Conservation (phyloP, 2,797 vertebrate species). For the Staurois parvus region DNA sequence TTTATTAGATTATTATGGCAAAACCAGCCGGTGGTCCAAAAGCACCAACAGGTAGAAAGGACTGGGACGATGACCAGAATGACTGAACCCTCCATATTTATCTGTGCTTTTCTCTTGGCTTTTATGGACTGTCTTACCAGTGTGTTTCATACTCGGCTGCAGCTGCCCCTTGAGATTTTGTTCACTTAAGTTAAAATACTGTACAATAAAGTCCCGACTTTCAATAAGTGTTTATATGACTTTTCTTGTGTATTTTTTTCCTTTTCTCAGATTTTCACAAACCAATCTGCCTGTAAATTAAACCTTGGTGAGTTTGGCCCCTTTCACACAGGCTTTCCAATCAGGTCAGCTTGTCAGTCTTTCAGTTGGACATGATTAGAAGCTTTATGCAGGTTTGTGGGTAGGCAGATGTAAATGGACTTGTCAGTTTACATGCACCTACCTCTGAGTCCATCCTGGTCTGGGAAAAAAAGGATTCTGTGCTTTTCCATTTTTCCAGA, state of each 20-base stretch:
- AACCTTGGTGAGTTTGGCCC: too few species aligned
- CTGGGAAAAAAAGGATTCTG: too few species aligned
- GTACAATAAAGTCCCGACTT: slow-evolving; percentile 43
- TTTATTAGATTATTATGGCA: slow-evolving; percentile 91
- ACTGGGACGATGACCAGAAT: slow-evolving; percentile 87
- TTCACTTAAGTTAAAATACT: slow-evolving; percentile 75
- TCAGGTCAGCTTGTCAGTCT: too few species aligned
- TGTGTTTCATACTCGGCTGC: slow-evolving; percentile 59
- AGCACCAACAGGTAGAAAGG: slow-evolving; percentile 91
- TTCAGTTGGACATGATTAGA: too few species aligned
- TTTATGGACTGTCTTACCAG: slow-evolving; percentile 34
- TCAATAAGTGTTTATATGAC: neutral
- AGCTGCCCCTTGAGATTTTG: slow-evolving; percentile 55
- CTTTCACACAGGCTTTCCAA: too few species aligned
- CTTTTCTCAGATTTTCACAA: neutral
- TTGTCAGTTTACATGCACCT: too few species aligned
- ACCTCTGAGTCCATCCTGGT: too few species aligned
- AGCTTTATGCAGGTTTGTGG: too few species aligned
- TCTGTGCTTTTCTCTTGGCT: slow-evolving; percentile 55
- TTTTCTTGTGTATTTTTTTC: too few species aligned
- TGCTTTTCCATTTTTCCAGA: too few species aligned
- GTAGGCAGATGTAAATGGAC: too few species aligned
- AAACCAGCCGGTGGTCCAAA: slow-evolving; percentile 91
- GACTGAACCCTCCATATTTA: slow-evolving; percentile 78
- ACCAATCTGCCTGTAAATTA: too few species aligned